Evolutionary conservation across 1,140 invertebrate species (phyloP).

Genomic region (Calliopsis andreniformis): DNA sequence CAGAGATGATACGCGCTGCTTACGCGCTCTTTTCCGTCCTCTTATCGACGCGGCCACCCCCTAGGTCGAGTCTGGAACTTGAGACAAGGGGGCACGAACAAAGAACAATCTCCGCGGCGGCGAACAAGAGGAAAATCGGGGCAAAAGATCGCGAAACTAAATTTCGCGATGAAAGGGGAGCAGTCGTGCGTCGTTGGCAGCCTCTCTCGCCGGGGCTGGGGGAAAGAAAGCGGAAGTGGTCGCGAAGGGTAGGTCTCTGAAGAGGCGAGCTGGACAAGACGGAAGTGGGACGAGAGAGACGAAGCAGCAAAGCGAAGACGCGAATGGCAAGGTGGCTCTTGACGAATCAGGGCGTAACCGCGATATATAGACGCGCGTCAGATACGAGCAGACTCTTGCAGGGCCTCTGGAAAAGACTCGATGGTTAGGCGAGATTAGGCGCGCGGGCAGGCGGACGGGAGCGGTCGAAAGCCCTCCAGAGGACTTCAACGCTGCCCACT

Average conservation of each 20-base stretch:
- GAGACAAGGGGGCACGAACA: background rate
- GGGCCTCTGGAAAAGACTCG: conserved; percentile 26
- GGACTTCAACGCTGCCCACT: conserved; percentile 72
- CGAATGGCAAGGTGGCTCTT: conserved; percentile 35
- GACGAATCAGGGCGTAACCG: conserved; percentile 60
- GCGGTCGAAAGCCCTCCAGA: conserved; percentile 73
- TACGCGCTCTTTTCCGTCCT: background rate
- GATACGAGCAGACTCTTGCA: conserved; percentile 25
- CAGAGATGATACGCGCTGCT: background rate
- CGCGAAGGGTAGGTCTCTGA: background rate
- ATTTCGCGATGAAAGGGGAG: background rate
- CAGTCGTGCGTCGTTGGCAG: background rate
- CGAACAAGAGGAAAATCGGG: background rate
- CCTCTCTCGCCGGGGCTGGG: too few relatives aligned
- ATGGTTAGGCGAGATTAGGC: conserved; percentile 49
- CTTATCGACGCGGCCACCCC: background rate
- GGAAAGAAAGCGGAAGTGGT: conserved; percentile 15
- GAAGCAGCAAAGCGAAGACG: background rate
- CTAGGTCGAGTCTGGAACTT: background rate
- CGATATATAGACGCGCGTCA: conserved; percentile 38
- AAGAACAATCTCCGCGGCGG: background rate
- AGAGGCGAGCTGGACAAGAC: conserved; percentile 11
- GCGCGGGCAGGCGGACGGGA: conserved; percentile 19
- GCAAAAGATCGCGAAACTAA: conserved; percentile 8
- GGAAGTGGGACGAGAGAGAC: conserved; percentile 14